Percentiles rank a stretch among this genome's conserved stretches.
Conservation (phyloP, 2,797 vertebrate species). For the Heterohyrax brucei region DNA sequence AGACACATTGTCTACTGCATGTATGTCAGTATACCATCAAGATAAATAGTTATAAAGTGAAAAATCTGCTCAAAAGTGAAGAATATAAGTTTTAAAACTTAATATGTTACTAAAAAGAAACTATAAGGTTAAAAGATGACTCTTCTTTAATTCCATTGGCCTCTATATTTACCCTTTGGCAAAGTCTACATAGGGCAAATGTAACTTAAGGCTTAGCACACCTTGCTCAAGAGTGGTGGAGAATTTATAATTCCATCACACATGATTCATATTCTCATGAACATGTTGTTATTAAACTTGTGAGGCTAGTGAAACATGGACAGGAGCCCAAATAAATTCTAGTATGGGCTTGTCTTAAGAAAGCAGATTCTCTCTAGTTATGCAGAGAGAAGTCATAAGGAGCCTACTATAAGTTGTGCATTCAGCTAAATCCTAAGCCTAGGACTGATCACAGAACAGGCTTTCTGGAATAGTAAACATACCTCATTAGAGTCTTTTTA, state of each 20-base stretch:
- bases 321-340: conserved; percentile 51
- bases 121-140: neutral
- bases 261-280: conserved; percentile 71
- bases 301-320: conserved; percentile 64
- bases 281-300: conserved; percentile 45
- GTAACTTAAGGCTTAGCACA: conserved; percentile 35
- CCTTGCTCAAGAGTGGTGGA: conserved; percentile 72
- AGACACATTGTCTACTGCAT: neutral
- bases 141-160: neutral
- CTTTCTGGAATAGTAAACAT: neutral
- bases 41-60: neutral
- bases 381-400: neutral
- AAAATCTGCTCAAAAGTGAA: conserved; percentile 21
- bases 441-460: neutral
- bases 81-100: neutral
- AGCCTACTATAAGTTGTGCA: neutral
- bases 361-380: conserved; percentile 52
- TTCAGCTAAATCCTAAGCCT: neutral
- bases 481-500: neutral
- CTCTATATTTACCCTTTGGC: neutral
- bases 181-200: conserved; percentile 41
- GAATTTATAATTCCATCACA: conserved; percentile 49
- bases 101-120: neutral
- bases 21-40: neutral
- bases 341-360: conserved; percentile 34